Evolutionary conservation across 2,797 vertebrate genomes (phyloP).

Genomic region (Mastacembelus armatus): DNA sequence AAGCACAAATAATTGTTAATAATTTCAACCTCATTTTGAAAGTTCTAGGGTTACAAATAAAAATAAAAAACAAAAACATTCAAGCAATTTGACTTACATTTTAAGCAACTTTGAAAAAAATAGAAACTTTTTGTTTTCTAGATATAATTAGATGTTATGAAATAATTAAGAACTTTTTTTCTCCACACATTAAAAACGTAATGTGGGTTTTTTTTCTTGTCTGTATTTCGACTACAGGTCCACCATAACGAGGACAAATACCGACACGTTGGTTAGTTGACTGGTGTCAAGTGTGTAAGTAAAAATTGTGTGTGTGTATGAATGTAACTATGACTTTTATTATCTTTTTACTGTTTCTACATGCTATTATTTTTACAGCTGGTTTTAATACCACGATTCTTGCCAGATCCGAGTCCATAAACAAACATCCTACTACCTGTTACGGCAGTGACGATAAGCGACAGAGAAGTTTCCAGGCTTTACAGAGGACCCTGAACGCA

Average conservation of each 20-base stretch:
- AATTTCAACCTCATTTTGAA: too few species aligned
- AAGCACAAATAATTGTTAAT: too few species aligned
- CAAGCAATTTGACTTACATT: too few species aligned
- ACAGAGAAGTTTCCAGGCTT: conserved; percentile 15
- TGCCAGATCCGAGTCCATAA: fast-evolving
- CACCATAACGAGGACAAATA: background rate
- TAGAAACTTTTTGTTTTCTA: too few species aligned
- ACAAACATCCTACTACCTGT: background rate
- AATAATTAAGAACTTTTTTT: too few species aligned
- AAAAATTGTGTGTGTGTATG: background rate
- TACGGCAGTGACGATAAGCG: background rate
- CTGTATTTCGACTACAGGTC: background rate
- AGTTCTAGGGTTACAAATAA: too few species aligned
- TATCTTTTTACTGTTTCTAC: background rate
- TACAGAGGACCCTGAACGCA: conserved; percentile 60
- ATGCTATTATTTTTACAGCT: background rate
- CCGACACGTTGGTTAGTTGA: background rate
- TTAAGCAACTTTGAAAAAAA: too few species aligned
- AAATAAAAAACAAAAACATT: too few species aligned
- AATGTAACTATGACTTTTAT: background rate
- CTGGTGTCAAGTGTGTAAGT: background rate
- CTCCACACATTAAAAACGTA: too few species aligned
- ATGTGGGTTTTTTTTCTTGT: too few species aligned
- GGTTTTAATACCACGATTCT: background rate
- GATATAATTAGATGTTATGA: too few species aligned